A percentile compares a stretch with the other conserved stretches of the same genome.
These are phyloP conservation scores for Myotis planiceps DNA, from an alignment of 2,797 vertebrate genomes.

Conservation along the genomic window DNA sequence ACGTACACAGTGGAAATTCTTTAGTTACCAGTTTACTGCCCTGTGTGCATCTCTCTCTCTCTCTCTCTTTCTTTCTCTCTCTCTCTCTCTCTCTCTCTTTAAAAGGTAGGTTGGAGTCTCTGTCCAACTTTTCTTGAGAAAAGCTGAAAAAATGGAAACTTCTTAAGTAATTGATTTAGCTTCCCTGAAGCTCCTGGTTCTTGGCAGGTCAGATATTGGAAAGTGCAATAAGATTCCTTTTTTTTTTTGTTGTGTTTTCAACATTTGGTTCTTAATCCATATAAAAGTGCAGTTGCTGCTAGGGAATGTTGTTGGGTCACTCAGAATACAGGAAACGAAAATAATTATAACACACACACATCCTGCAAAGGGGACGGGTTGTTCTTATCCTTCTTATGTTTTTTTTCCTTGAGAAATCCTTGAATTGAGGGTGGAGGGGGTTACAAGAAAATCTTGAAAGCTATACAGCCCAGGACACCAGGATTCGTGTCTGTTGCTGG, in stretches of 20 bases:
- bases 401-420: not conserved
- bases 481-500: not conserved
- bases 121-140: constrained; percentile 73
- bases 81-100: not conserved
- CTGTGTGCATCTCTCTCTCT: not conserved
- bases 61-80: not conserved
- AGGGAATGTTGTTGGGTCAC: constrained; percentile 46
- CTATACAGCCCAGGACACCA: rapidly evolving
- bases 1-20: not conserved
- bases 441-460: not conserved
- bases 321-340: constrained; percentile 68
- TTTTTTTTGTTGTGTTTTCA: constrained; percentile 71
- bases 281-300: constrained; percentile 71
- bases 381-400: not conserved
- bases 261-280: constrained; percentile 75
- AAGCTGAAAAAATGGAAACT: constrained; percentile 76
- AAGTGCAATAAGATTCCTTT: constrained; percentile 70
- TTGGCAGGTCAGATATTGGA: constrained; percentile 65
- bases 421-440: not conserved
- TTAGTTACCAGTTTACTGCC: constrained; percentile 55
- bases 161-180: constrained; percentile 78
- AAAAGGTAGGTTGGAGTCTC: constrained; percentile 34
- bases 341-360: not conserved
- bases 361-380: not conserved
- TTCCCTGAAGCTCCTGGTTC: constrained; percentile 64